Base-by-base conservation (phyloP, 1,140 invertebrate species). In the Schlechtendalia chinensis region DNA sequence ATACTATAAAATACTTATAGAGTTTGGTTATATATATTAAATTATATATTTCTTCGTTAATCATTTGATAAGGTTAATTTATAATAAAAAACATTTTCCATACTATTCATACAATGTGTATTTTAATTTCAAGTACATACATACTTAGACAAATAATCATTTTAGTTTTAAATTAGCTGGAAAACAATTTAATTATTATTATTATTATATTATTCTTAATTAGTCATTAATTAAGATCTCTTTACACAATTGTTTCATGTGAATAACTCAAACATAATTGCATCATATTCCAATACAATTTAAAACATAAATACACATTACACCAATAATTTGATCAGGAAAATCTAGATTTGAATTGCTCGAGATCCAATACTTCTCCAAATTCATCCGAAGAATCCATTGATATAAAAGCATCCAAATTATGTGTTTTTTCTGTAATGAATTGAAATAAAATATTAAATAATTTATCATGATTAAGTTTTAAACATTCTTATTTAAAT, bases 371-470 rank as follows among this genome's bases (percentile, higher is more conserved):
- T 63, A 79, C 56, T 63, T 47, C 29, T 24, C 75, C 75, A 79
- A 61, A 79, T 63, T 79, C 58, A 12, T 79, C 24, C n/a, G 58
- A 79, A 19, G 32, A 10, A 61, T 79, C 58, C 75, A 79, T 79
- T 47, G 58, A 63, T 4, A 79, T 79, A 11, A 79, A 63, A 61
- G 14, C 14, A 19, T 59, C 58, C 58, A 79, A 63, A 61, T 61
- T 79, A 17, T 47, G 14, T 27, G 12, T 12, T 79, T 79, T 59
- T 6, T 63, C 75, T 79, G n/a, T 0, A 72, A 71, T 29, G 3
- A 71, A 8, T 29, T 27, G 19, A 39, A 17, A 69, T 16, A 65
- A 32, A 39, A 65, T 1, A 65, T n/a, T 22, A 22, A n/a, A 45
- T 65, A 63, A 39, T 39, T 39, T 67, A 5, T 45, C 45, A 45